Evolutionary conservation across 2,888 invertebrate genomes (phyloP), one percentile per base, ranked within the genome.

Genomic region (Allacma fusca): DNA sequence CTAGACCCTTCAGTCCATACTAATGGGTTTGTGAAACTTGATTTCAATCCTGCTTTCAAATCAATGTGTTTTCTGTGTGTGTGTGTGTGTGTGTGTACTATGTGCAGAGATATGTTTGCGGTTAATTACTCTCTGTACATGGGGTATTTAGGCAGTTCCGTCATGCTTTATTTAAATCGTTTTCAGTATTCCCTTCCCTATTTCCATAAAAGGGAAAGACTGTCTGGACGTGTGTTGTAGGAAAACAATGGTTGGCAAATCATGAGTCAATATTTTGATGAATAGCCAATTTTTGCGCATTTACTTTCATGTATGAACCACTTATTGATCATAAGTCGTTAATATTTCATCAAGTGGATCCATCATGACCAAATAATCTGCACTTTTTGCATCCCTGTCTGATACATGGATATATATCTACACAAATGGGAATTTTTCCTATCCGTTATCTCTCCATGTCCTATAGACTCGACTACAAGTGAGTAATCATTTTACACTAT

Each of bases 181-280:
- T 71, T 71, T 29, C 13, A 1, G 34, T 21, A 59, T 68, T 76
- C 40, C 50, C 64, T 76, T 76, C 76, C 76, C 76, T 71, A 71
- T 43, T 23, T 28, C 76, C 76, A 64, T 50, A 50, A 50, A 50
- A 50, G 50, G 50, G n/a, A 50, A 50, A n/a, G n/a, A n/a, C 50
- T 50, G 50, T 50, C 50, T 50, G 19, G 50, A 50, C 50, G 50
- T 40, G 50, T 12, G 50, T n/a, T 50, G n/a, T 19, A 50, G 50
- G 50, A 50, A 50, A 50, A 50, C 50, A 50, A 50, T 50, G 34
- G 4, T 34, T 50, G 50, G 19, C 50, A 50, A 50, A n/a, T 50
- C n/a, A 50, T 50, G 50, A 50, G 9, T 50, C 50, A 50, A 50
- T 50, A 50, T 50, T 50, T 50, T 50, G 50, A 50, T 50, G 50